Evolutionary conservation across 53 echinoderm and acorn worm species (phyloP).

Genomic region (Glandiceps talaboti): DNA sequence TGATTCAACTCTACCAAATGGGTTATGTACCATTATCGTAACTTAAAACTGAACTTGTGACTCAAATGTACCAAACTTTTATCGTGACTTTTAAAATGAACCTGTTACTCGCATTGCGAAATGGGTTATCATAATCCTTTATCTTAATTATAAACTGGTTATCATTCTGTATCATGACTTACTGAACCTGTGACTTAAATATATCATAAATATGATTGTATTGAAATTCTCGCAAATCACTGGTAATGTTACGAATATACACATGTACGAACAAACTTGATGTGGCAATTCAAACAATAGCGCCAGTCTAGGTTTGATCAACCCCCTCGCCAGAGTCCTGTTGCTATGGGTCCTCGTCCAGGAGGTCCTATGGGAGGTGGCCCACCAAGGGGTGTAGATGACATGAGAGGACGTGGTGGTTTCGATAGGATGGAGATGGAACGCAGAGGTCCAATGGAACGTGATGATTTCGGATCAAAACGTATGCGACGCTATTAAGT

Average conservation of each 20-base stretch:
- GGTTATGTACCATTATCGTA: background rate
- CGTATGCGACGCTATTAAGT: background rate
- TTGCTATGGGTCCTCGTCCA: background rate
- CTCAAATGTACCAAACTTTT: too few relatives aligned
- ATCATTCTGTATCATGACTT: background rate
- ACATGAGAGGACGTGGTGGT: background rate
- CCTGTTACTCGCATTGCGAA: too few relatives aligned
- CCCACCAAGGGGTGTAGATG: background rate
- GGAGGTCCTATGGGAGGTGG: background rate
- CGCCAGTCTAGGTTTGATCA: conserved; percentile 22
- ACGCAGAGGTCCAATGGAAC: background rate
- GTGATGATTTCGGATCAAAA: background rate
- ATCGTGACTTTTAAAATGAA: too few relatives aligned
- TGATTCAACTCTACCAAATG: too few relatives aligned
- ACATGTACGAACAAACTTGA: too few relatives aligned
- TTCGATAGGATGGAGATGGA: background rate
- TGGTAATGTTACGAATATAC: too few relatives aligned
- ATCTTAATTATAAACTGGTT: background rate
- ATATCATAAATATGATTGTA: background rate
- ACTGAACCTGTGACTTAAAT: background rate
- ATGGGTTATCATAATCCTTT: too few relatives aligned
- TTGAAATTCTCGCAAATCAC: too few relatives aligned
- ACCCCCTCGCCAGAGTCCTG: conserved; percentile 6
- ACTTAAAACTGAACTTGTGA: background rate
- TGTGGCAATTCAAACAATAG: background rate